phyloP scores from a whole-genome alignment of 2,113 vertebrate species.

The Pterocles burchelli region DNA sequence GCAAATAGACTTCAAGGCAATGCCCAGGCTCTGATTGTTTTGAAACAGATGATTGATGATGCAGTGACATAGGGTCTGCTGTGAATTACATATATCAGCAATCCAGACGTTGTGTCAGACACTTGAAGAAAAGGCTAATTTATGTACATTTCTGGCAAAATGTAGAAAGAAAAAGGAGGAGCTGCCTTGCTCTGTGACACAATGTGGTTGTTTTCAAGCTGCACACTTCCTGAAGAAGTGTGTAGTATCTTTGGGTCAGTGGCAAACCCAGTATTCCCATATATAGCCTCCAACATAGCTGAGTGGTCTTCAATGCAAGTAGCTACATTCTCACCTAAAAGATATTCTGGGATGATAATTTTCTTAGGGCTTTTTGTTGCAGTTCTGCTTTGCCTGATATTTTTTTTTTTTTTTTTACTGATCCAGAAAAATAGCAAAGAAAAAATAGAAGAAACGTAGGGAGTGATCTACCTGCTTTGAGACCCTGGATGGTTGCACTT shows the following conservation, averaged over 20 bases:
- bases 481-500: accelerated
- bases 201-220: not conserved
- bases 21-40: not conserved
- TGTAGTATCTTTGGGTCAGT: not conserved
- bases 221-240: not conserved
- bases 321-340: not conserved
- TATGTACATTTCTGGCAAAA: not conserved
- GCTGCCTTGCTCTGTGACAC: not conserved
- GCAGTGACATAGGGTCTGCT: not conserved
- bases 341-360: not conserved
- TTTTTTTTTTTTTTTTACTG: not conserved
- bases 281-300: not conserved
- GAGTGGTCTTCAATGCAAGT: not conserved
- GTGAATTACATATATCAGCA: not conserved
- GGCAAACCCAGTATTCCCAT: not conserved
- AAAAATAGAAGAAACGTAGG: not conserved
- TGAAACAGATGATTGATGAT: not conserved
- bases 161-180: not conserved
- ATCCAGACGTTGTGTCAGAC: not conserved
- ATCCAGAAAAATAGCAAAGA: not conserved
- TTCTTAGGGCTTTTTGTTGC: not conserved
- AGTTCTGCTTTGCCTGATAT: not conserved
- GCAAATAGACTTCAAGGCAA: not conserved
- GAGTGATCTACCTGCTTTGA: not conserved
- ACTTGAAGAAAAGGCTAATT: not conserved